Evolutionary conservation across 1,140 invertebrate species (phyloP).

Genomic region (Mylabris phalerata): DNA sequence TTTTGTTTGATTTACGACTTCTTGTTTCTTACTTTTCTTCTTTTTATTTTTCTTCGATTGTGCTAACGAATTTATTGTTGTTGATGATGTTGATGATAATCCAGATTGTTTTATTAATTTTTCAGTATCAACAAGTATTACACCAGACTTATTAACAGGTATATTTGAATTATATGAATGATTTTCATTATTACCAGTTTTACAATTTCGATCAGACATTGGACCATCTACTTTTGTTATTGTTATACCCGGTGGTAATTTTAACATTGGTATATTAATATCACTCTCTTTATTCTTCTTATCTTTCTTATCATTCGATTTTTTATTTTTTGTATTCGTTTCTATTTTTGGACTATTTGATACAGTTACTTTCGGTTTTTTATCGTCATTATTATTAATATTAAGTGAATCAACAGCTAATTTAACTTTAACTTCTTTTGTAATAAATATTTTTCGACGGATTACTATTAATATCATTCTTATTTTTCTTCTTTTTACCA

Average conservation of each 20-base stretch:
- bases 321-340: constrained; percentile 5
- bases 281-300: constrained; percentile 13
- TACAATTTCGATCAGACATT: constrained; percentile 43
- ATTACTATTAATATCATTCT: constrained; percentile 28
- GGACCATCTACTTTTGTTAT: constrained; percentile 70
- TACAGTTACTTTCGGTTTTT: constrained; percentile 1
- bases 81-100: constrained; percentile 10
- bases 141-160: constrained; percentile 49
- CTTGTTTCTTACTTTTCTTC: constrained; percentile 44
- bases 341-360: neutral
- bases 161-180: constrained; percentile 31
- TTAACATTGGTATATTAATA: constrained; percentile 40
- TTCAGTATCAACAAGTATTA: constrained; percentile 59
- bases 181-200: constrained; percentile 42
- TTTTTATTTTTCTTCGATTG: constrained; percentile 54
- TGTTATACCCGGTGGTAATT: constrained; percentile 71
- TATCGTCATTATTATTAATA: too few species aligned
- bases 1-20: constrained; percentile 22
- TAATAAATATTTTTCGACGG: constrained; percentile 14
- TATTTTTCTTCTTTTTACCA: constrained; percentile 47
- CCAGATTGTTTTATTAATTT: constrained; percentile 42
- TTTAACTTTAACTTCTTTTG: constrained; percentile 27
- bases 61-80: constrained; percentile 15
- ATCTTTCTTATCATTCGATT: constrained; percentile 11
- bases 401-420: constrained; percentile 4